Conservation (phyloP, 1,140 invertebrate genomes). For the Drosophila leontia region DNA sequence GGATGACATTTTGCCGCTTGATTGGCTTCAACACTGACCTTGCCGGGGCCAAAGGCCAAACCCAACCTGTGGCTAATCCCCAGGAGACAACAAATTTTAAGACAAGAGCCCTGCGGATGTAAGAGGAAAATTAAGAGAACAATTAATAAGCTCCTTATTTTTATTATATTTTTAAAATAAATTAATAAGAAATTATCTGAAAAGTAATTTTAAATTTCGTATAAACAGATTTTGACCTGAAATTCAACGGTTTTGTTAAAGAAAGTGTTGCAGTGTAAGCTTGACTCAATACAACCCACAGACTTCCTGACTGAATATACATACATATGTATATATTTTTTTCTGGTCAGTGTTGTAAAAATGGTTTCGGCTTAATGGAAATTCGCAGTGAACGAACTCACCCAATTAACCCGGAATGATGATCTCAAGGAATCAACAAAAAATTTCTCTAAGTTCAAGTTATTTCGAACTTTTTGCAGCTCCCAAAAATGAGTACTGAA, state of each 20-base stretch:
- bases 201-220: not conserved
- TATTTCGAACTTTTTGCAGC: not conserved
- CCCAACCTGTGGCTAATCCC: slow-evolving; percentile 10
- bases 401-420: slow-evolving; percentile 26
- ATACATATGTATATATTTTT: not conserved
- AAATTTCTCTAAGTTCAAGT: not conserved
- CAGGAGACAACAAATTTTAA: too few species aligned
- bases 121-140: too few species aligned
- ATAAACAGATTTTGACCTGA: not conserved
- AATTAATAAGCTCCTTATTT: not conserved
- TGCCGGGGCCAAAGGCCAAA: slow-evolving; percentile 23
- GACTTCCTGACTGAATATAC: slow-evolving; percentile 3
- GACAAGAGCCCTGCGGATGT: not conserved
- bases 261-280: not conserved
- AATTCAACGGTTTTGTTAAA: too few species aligned
- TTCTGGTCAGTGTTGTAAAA: slow-evolving; percentile 7
- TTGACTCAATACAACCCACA: slow-evolving; percentile 19
- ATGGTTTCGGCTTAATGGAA: slow-evolving; percentile 23
- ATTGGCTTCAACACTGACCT: slow-evolving; percentile 26
- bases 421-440: not conserved
- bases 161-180: not conserved
- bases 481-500: not conserved
- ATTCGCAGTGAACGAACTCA: slow-evolving; percentile 16
- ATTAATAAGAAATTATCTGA: not conserved
- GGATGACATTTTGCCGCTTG: slow-evolving; percentile 25